Evolutionary conservation across 2,797 vertebrate genomes (phyloP).

Genomic region (Macropus fuliginosus): DNA sequence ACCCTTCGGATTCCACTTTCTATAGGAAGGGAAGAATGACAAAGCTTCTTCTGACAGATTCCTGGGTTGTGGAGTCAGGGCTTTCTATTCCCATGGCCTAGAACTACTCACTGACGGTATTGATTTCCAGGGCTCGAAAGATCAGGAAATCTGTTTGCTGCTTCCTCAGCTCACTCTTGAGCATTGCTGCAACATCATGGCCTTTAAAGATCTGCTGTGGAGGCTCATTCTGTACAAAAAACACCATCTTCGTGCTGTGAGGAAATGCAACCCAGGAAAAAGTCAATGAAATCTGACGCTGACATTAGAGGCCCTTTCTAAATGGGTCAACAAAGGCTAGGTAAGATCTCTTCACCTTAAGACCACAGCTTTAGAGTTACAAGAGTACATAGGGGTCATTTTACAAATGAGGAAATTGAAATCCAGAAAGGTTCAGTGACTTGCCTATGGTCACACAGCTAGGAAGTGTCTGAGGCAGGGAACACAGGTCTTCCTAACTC

Average conservation of each 20-base stretch:
- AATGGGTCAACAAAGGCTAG: background rate
- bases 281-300: background rate
- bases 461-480: background rate
- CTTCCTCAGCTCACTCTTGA: constrained; percentile 93
- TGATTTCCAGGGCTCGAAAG: constrained; percentile 92
- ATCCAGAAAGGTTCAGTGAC: background rate
- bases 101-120: constrained; percentile 95
- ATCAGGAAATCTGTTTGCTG: constrained; percentile 98
- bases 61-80: background rate
- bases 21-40: background rate
- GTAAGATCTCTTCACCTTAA: background rate
- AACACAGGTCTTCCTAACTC: background rate
- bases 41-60: background rate
- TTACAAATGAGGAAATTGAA: background rate
- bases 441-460: background rate
- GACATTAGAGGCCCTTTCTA: background rate
- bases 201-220: constrained; percentile 94
- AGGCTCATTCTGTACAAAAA: constrained; percentile 94
- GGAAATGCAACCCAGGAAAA: constrained; percentile 50
- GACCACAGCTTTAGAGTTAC: background rate
- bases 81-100: constrained; percentile 1
- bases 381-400: background rate
- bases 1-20: background rate
- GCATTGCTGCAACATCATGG: constrained; percentile 90
- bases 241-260: constrained; percentile 95